Conservation (phyloP, 2,113 vertebrate genomes). For the Carassius carassius region DNA sequence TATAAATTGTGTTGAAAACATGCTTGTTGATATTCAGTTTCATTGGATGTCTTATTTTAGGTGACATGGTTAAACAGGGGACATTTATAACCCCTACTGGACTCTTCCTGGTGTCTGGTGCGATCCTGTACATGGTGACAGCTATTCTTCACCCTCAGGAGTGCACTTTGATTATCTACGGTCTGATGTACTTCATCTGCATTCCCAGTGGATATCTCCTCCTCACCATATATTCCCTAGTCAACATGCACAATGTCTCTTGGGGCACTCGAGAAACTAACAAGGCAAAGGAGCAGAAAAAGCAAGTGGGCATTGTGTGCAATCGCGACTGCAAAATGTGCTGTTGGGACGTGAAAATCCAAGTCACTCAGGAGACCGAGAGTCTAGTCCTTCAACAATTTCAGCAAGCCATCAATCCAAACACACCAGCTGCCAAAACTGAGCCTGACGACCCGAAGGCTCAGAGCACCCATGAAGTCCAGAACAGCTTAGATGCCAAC, state of each 20-base stretch:
- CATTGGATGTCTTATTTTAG: slow-evolving; percentile 50
- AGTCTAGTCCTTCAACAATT: slow-evolving; percentile 70
- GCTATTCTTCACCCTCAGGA: slow-evolving; percentile 79
- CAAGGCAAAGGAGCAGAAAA: slow-evolving; percentile 63
- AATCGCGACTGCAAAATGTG: slow-evolving; percentile 72
- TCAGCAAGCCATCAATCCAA: slow-evolving; percentile 58
- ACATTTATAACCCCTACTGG: slow-evolving; percentile 80
- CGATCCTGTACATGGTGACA: slow-evolving; percentile 73
- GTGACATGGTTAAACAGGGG: slow-evolving; percentile 75
- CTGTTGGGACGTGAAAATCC: slow-evolving; percentile 78
- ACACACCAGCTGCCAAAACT: not conserved
- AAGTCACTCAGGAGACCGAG: slow-evolving; percentile 74
- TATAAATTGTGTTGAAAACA: not conserved
- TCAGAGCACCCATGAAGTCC: not conserved
- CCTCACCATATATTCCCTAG: slow-evolving; percentile 80
- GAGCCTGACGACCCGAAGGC: not conserved
- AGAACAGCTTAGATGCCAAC: not conserved
- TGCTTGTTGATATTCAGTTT: not conserved
- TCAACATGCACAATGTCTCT: slow-evolving; percentile 81
- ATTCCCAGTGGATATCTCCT: slow-evolving; percentile 83
- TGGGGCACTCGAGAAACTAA: slow-evolving; percentile 81
- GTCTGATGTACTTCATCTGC: slow-evolving; percentile 82
- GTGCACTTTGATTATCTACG: slow-evolving; percentile 76
- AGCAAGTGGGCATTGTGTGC: slow-evolving; percentile 66
- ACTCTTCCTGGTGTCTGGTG: slow-evolving; percentile 78